Conservation (phyloP, 2,113 vertebrate genomes). For the Puma concolor region DNA sequence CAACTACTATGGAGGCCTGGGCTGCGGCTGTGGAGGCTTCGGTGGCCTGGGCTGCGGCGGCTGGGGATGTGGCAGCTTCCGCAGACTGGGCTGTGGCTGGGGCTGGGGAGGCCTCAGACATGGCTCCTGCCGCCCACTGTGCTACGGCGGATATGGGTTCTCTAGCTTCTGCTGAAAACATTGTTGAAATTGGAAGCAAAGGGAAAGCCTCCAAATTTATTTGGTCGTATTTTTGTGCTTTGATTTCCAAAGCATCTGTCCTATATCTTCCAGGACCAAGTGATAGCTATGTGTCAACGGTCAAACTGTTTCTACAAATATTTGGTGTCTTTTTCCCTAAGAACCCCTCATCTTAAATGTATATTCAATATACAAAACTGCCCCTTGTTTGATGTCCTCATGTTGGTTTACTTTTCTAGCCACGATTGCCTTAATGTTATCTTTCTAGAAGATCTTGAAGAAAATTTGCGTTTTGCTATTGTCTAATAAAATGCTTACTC, state of each 20-base stretch:
- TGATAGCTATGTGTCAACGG: background rate
- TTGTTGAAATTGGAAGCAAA: background rate
- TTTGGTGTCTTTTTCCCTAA: background rate
- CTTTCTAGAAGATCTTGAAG: background rate
- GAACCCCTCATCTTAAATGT: background rate
- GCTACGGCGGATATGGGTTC: background rate
- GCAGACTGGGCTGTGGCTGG: background rate
- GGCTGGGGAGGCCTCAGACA: background rate
- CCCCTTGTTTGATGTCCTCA: background rate
- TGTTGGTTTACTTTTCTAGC: background rate
- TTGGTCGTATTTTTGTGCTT: background rate
- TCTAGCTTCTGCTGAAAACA: background rate
- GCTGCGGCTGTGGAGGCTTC: background rate
- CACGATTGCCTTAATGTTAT: background rate
- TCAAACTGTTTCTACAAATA: background rate
- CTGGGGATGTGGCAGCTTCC: background rate
- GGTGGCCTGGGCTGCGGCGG: background rate
- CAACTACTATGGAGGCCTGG: background rate
- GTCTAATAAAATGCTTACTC: background rate
- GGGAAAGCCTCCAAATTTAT: background rate
- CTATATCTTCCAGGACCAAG: background rate
- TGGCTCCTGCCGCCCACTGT: background rate
- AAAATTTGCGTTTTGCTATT: background rate
- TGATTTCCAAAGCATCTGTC: background rate
- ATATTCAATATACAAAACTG: background rate